Evolutionary conservation across 2,888 invertebrate genomes (phyloP), one percentile per base, ranked within the genome.

Genomic region (Diaperis boleti): DNA sequence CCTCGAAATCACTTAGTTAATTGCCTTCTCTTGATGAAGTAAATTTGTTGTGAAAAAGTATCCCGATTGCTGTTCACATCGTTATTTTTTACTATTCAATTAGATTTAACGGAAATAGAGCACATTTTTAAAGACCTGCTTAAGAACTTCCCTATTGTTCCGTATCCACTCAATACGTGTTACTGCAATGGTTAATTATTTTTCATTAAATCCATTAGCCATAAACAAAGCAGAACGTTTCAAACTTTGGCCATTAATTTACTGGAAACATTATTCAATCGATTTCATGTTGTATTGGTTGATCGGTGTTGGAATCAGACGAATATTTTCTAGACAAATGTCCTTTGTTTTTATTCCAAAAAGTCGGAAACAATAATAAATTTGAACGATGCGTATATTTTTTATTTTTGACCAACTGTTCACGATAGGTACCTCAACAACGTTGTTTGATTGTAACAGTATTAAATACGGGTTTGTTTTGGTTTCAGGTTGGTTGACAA

Each of bases 1-100:
- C 14, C 55, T 41, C 49, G 49, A 35, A 49, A 35, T 33, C 56
- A 56, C 56, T 56, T 56, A 56, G 56, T 56, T 56, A 56, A 56
- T 56, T 56, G 56, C 45, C 45, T 52, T 37, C 26, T 22, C 52
- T 42, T 14, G 44, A 39, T 45, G 22, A 22, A 45, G 56, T 45
- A 56, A 56, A 45, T 56, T 56, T 45, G 56, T 37, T 15, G 41
- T 14, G 33, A 31, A 33, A 18, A 49, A 20, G 7, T 35, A 35
- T 49, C 15, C 18, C 11, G 35, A 15, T 35, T 49, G 31, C 54
- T 39, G 37, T 42, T 54, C 42, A 41, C 54, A 29, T 41, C 18
- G 26, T 10, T 17, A 33, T 15, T 44, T 56, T 35, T 56, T 45
- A 52, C 35, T 45, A 56, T 41, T 20, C 17, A 35, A 45, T 56